These are phyloP conservation scores for Brachymystax lenok DNA, from an alignment of 2,797 vertebrate species.

Conservation along the genomic window DNA sequence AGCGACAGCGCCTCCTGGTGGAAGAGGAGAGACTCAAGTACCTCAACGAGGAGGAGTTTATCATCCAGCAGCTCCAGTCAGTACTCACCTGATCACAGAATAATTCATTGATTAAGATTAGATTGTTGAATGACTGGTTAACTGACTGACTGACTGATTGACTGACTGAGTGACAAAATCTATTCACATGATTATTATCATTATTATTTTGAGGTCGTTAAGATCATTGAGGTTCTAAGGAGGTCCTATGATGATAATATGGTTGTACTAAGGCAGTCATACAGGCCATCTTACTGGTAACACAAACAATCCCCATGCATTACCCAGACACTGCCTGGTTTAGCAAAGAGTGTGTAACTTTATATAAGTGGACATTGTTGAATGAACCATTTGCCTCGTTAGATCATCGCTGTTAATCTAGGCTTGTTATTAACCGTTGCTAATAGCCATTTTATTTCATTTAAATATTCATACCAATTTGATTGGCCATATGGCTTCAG, in stretches of 20 bases:
- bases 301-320: neutral
- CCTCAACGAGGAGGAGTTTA: constrained; percentile 97
- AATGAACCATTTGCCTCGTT: constrained; percentile 45
- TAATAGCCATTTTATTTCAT: constrained; percentile 63
- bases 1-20: constrained; percentile 96
- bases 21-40: constrained; percentile 97
- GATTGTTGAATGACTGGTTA: no score
- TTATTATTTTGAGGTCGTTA: neutral
- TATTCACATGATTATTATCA: neutral
- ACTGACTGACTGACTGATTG: neutral
- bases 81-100: constrained; percentile 35
- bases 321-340: neutral
- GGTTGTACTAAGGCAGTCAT: neutral
- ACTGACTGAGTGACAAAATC: neutral
- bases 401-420: constrained; percentile 63
- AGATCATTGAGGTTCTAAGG: neutral
- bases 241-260: neutral
- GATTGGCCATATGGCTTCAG: constrained; percentile 42
- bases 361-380: constrained; percentile 56
- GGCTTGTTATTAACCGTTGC: constrained; percentile 53
- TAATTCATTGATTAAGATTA: neutral
- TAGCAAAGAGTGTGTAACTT: constrained; percentile 8
- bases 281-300: neutral
- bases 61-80: constrained; percentile 98
- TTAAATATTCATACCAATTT: constrained; percentile 60